phyloP scores from a whole-genome alignment of 2,797 vertebrate species.

The Sebastes minor region DNA sequence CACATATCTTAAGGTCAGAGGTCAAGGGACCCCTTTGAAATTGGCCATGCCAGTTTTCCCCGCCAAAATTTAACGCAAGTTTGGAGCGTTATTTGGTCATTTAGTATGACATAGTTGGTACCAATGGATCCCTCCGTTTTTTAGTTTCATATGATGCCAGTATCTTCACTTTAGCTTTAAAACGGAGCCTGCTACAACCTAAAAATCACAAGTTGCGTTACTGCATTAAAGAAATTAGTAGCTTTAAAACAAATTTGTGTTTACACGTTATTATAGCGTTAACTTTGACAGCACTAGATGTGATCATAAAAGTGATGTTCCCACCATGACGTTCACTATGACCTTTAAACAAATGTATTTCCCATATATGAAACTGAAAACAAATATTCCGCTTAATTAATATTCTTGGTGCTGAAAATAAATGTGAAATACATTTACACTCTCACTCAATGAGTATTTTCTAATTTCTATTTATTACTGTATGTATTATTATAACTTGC shows the following conservation, averaged over 20 bases:
- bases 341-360: background rate
- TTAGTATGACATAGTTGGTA: no score
- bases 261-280: no score
- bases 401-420: background rate
- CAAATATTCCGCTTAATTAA: background rate
- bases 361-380: background rate
- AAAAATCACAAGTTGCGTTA: no score
- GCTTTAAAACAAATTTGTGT: no score
- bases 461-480: background rate
- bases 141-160: no score
- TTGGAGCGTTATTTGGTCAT: no score
- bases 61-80: no score
- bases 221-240: no score
- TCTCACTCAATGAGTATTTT: background rate
- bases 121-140: fast-evolving
- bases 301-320: background rate
- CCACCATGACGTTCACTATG: background rate
- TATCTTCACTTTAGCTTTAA: no score
- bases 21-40: no score
- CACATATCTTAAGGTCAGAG: no score
- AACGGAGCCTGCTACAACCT: fast-evolving
- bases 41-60: no score
- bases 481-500: background rate
- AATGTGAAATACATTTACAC: background rate
- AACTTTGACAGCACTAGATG: background rate